These are phyloP conservation scores for Ophonus ardosiacus DNA, from an alignment of 2,888 invertebrate genomes.

Conservation along the genomic window DNA sequence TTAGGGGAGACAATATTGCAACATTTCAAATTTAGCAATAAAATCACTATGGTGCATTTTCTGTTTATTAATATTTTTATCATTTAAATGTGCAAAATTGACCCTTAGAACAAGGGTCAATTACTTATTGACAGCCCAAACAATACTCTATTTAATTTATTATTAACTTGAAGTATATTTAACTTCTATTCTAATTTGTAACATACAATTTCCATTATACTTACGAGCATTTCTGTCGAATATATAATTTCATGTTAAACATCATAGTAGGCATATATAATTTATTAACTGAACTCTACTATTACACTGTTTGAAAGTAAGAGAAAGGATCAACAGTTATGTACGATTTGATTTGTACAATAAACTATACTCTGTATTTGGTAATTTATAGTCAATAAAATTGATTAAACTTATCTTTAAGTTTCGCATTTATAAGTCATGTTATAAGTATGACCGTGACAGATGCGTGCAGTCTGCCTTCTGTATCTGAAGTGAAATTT, in stretches of 20 bases:
- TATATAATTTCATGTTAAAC: background rate
- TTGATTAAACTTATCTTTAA: background rate
- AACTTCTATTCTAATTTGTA: no score
- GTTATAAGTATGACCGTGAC: background rate
- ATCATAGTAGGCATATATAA: background rate
- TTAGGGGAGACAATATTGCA: no score
- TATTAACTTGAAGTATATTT: no score
- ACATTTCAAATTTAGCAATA: no score
- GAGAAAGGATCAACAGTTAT: background rate
- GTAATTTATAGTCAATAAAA: background rate
- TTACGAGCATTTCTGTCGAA: no score
- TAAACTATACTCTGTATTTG: background rate
- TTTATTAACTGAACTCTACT: background rate
- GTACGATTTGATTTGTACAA: background rate
- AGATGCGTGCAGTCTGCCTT: background rate
- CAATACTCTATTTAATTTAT: no score
- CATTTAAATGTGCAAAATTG: no score
- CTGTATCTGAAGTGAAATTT: background rate
- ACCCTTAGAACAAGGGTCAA: no score
- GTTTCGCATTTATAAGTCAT: background rate
- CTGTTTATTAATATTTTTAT: no score
- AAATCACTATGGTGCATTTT: no score
- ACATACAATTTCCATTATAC: no score
- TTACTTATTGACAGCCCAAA: no score
- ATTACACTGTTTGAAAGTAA: background rate